Evolutionary conservation across 1,140 invertebrate genomes (phyloP).

Genomic region (Schmidtea mediterranea): DNA sequence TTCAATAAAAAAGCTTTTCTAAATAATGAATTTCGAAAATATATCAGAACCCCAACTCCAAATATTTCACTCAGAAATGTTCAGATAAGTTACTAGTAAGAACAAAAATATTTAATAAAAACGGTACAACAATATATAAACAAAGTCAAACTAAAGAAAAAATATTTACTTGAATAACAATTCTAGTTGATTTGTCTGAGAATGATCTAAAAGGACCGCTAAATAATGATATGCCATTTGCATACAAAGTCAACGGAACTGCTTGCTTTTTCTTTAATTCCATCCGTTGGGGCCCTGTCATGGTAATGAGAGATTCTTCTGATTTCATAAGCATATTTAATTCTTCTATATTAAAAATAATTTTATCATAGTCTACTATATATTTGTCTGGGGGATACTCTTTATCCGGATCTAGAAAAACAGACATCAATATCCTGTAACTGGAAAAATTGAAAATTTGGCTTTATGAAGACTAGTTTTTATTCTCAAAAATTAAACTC

Average conservation of each 20-base stretch:
- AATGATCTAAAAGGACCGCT: conserved; percentile 29
- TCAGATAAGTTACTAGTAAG: background rate
- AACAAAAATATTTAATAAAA: background rate
- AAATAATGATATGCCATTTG: conserved; percentile 32
- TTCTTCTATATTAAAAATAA: conserved; percentile 23
- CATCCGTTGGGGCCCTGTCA: background rate
- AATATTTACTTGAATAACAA: background rate
- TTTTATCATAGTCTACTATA: conserved; percentile 18
- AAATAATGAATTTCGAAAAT: no score
- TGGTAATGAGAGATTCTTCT: background rate
- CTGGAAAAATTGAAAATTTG: no score
- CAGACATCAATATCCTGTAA: no score
- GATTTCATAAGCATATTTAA: conserved; percentile 16
- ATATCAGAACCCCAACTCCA: no score
- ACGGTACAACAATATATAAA: background rate
- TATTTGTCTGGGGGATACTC: conserved; percentile 10
- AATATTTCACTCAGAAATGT: no score
- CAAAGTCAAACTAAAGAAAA: no score
- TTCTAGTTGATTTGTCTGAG: conserved; percentile 19
- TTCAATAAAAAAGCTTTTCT: no score
- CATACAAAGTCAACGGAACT: conserved; percentile 31
- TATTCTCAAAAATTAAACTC: no score
- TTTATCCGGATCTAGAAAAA: no score
- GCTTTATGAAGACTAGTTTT: no score
- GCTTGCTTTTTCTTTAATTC: conserved; percentile 23